phyloP scores from a whole-genome alignment of 2,113 vertebrate species.

The Bos javanicus region DNA sequence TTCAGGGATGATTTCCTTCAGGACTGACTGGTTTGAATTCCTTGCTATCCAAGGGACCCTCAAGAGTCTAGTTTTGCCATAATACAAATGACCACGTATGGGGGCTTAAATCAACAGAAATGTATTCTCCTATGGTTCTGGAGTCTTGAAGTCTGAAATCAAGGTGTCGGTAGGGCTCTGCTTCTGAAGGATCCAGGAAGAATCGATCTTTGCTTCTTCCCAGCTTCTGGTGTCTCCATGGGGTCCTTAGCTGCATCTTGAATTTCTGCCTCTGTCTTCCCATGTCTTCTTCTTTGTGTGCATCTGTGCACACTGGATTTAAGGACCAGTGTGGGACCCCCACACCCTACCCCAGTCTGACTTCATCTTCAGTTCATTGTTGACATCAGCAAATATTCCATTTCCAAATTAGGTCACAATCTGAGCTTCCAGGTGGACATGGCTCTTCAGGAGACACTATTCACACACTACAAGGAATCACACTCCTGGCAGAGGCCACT shows the following conservation, averaged over 20 bases:
- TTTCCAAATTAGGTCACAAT: not conserved
- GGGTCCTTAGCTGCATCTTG: not conserved
- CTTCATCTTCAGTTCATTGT: not conserved
- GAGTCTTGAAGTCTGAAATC: not conserved
- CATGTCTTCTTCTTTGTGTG: fast-evolving
- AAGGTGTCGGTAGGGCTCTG: not conserved
- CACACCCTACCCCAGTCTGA: not conserved
- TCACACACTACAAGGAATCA: not conserved
- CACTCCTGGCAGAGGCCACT: not conserved
- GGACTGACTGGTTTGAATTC: fast-evolving
- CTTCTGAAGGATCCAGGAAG: not conserved
- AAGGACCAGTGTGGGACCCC: not conserved
- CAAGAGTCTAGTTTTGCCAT: not conserved
- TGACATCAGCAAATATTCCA: not conserved
- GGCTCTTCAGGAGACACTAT: not conserved
- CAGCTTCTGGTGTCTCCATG: fast-evolving
- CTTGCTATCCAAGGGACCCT: not conserved
- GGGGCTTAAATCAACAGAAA: not conserved
- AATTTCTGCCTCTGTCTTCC: not conserved
- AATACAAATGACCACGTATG: not conserved
- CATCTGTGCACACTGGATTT: not conserved
- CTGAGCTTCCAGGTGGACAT: not conserved
- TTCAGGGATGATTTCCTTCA: not conserved
- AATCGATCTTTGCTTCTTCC: not conserved
- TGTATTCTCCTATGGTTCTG: not conserved